Percentiles rank a stretch among this genome's conserved stretches.
Evolutionary conservation across 2,888 invertebrate species (phyloP).

Genomic region (Agriopis aurantiaria): DNA sequence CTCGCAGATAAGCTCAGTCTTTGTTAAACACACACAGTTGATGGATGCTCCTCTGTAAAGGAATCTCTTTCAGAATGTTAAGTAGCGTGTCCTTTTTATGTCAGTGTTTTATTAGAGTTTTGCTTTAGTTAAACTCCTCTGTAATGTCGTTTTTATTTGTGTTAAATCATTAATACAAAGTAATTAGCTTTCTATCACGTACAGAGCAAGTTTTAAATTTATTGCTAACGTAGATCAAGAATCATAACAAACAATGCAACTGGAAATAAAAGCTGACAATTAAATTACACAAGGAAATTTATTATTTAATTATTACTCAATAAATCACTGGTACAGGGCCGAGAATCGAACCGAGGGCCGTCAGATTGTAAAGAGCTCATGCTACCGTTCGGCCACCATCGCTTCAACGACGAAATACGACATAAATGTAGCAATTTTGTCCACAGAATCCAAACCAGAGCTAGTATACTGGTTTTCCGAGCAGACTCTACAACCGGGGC

Average conservation of each 20-base stretch:
- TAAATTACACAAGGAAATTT: too few relatives aligned
- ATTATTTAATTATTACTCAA: too few relatives aligned
- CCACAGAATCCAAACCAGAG: conserved; percentile 94
- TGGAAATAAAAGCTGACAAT: background rate
- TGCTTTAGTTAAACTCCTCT: conserved; percentile 21
- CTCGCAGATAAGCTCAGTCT: conserved; percentile 41
- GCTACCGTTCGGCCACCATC: too few relatives aligned
- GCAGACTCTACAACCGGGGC: conserved; percentile 96
- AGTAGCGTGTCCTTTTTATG: conserved; percentile 32
- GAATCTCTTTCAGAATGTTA: conserved; percentile 42
- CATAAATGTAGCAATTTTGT: conserved; percentile 36
- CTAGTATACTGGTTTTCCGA: conserved; percentile 96
- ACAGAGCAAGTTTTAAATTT: too few relatives aligned
- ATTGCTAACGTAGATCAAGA: background rate
- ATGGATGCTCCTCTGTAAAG: conserved; percentile 33
- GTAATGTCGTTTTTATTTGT: conserved; percentile 14
- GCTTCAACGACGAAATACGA: background rate
- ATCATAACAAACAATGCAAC: background rate
- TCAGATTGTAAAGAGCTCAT: too few relatives aligned
- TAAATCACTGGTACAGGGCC: too few relatives aligned
- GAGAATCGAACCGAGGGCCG: too few relatives aligned
- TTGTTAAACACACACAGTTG: conserved; percentile 44
- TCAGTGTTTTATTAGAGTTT: conserved; percentile 30
- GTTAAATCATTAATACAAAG: conserved; percentile 5
- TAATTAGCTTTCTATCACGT: background rate